phyloP scores from a whole-genome alignment of 2,888 invertebrate species.

The Resseliella maxima region DNA sequence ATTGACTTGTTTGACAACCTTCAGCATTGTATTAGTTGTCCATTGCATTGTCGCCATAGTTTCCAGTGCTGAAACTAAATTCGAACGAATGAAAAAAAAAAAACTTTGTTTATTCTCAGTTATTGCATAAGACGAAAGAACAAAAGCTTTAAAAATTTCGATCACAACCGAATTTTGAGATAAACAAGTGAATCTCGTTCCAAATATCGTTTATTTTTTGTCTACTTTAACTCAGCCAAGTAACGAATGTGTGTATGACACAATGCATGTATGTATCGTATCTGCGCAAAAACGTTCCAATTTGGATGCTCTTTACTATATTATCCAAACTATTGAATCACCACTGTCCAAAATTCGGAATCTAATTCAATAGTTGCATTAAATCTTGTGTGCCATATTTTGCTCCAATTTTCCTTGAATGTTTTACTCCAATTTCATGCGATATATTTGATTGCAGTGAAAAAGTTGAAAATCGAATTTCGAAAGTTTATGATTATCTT shows the following conservation, averaged over 20 bases:
- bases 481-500: background rate
- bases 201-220: background rate
- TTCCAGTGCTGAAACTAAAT: background rate
- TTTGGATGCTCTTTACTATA: background rate
- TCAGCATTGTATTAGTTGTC: background rate
- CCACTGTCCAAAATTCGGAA: slow-evolving; percentile 11
- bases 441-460: background rate
- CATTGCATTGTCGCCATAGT: no score
- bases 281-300: background rate
- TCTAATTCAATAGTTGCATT: background rate
- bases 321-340: background rate
- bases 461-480: background rate
- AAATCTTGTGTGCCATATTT: background rate
- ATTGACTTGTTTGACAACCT: background rate
- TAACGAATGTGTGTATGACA: background rate
- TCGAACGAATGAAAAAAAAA: background rate
- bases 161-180: background rate
- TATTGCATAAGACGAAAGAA: background rate
- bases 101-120: background rate
- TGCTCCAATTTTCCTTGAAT: background rate
- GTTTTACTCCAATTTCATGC: background rate
- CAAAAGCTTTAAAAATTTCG: background rate
- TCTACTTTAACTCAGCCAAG: background rate
- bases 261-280: no score
- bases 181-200: background rate